A percentile compares a stretch with the other conserved stretches of the same genome.
phyloP scores from a whole-genome alignment of 2,888 invertebrate species.

The Scrobipalpa atriplicella region DNA sequence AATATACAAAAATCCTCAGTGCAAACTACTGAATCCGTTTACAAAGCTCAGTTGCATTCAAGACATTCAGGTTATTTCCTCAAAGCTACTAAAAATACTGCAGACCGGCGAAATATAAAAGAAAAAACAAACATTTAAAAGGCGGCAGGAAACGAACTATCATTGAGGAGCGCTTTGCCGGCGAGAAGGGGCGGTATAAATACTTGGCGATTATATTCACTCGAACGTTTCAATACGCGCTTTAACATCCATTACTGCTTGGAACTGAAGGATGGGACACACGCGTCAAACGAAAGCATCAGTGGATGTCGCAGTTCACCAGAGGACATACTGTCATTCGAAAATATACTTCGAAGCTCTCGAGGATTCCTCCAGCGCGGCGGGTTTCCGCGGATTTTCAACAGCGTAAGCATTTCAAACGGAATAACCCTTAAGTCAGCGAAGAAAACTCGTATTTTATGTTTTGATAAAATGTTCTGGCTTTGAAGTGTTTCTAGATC shows the following conservation, averaged over 20 bases:
- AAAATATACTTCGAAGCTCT: neutral
- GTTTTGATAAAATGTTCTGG: neutral
- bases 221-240: too few species aligned
- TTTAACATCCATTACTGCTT: neutral
- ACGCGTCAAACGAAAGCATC: neutral
- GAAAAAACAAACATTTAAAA: constrained; percentile 9
- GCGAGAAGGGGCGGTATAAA: constrained; percentile 18
- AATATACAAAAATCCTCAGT: too few species aligned
- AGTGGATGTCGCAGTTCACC: neutral
- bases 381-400: constrained; percentile 6
- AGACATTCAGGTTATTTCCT: neutral
- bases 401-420: constrained; percentile 12
- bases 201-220: neutral
- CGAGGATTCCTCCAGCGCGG: neutral
- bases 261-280: neutral
- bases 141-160: constrained; percentile 13
- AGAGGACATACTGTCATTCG: neutral
- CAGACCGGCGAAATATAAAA: constrained; percentile 6
- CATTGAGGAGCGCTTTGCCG: constrained; percentile 11
- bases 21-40: neutral
- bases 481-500: neutral
- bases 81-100: constrained; percentile 8
- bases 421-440: constrained; percentile 10
- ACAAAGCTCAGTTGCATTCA: neutral
- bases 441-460: constrained; percentile 9